phyloP scores from a whole-genome alignment of 2,113 vertebrate genomes.

The Todiramphus saurophagus region DNA sequence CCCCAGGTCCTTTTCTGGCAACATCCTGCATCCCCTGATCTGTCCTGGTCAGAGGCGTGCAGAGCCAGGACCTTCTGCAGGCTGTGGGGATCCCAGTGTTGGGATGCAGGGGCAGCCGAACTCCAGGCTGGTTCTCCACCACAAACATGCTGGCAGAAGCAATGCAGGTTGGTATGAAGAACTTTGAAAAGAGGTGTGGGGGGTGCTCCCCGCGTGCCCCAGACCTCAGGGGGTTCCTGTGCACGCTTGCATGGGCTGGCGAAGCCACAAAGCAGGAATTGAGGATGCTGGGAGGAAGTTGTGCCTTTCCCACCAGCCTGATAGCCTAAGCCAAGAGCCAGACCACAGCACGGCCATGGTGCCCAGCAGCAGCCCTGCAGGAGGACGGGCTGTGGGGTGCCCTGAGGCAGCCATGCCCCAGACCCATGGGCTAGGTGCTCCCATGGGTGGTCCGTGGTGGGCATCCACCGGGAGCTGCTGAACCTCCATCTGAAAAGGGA shows the following conservation, averaged over 20 bases:
- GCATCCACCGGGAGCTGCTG: too few species aligned
- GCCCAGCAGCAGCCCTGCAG: background rate
- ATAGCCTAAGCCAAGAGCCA: background rate
- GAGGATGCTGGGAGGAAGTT: background rate
- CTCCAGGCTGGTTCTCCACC: background rate
- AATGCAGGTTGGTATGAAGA: rapidly evolving
- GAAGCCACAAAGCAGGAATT: background rate
- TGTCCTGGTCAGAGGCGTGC: background rate
- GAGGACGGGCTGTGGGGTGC: rapidly evolving
- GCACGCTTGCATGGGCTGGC: rapidly evolving
- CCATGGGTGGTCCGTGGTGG: rapidly evolving
- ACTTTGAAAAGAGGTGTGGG: background rate
- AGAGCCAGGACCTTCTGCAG: background rate
- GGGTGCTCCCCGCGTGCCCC: rapidly evolving
- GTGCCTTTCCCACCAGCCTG: background rate
- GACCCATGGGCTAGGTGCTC: background rate
- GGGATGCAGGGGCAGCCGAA: background rate
- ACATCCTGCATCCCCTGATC: background rate
- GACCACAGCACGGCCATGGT: rapidly evolving
- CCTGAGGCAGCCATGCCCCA: background rate
- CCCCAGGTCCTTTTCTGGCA: too few species aligned
- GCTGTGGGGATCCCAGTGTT: rapidly evolving
- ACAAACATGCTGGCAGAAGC: background rate
- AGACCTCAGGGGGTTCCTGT: background rate
- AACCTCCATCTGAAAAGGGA: background rate